Evolutionary conservation across 2,888 invertebrate species (phyloP), one percentile per base, ranked within the genome.

Genomic region (Lathronympha strigana): DNA sequence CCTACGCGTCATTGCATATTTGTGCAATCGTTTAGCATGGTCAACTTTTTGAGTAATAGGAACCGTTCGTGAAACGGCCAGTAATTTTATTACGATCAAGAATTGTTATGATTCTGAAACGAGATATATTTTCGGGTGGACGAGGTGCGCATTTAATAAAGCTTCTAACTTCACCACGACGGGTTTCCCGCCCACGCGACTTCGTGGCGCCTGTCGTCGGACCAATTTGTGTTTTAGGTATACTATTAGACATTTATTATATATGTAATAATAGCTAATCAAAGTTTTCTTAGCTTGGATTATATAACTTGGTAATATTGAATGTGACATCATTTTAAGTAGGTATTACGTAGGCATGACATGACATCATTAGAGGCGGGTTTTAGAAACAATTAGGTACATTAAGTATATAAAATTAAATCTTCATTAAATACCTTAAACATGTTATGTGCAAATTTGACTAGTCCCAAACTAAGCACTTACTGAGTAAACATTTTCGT

Each of bases 161-260:
- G 79, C 77, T 79, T 75, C 78, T 71, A 78, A 83, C 81, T 80
- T 79, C 79, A 76, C 64, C 58, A 83, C 87, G 88, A 91, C 90
- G 88, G 90, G 91, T 84, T 88, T 89, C 88, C 88, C 91, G 88
- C 90, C 90, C 84, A 90, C 90, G 87, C 91, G 91, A 90, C 90
- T 81, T 81, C 72, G 78, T 85, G 91, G 90, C 91, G 91, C 91
- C 90, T 78, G 85, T 76, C 78, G n/a, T n/a, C 84, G 81, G 79
- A 80, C 61, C 53, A 54, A 63, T 57, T 62, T 57, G 51, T 51
- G 19, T 43, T 57, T 45, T 51, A n/a, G 9, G 54, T 15, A 15
- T 38, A 38, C 11, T 25, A 25, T 33, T 33, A 11, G 6, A 33
- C 33, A 33, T 17, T 5, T 50, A 11, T 47, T 5, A 5, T 49